Conservation (phyloP, 2,797 vertebrate genomes). For the Lacerta agilis region DNA sequence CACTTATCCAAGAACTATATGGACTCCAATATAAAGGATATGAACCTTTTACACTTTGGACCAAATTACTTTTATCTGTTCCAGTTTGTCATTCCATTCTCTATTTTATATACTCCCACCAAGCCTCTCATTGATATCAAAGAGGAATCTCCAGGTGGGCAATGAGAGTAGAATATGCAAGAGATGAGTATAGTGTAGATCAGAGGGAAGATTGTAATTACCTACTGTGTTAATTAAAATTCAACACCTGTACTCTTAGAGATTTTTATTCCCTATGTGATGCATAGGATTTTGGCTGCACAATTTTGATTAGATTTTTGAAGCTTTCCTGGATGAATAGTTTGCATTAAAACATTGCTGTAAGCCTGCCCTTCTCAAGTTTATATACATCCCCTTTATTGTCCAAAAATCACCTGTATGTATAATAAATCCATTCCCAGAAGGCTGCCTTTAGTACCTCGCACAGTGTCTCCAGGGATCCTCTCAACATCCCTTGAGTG, state of each 20-base stretch:
- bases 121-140: constrained; percentile 25
- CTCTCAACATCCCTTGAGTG: background rate
- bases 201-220: constrained; percentile 50
- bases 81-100: background rate
- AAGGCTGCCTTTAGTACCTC: background rate
- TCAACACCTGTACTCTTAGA: constrained; percentile 45
- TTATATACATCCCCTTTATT: background rate
- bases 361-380: background rate
- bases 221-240: constrained; percentile 56
- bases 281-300: background rate
- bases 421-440: background rate
- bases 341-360: background rate
- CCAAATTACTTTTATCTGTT: constrained; percentile 13
- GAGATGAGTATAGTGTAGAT: constrained; percentile 12
- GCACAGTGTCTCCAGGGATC: background rate
- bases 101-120: background rate
- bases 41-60: constrained; percentile 10
- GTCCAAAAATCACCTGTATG: background rate
- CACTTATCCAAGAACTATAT: background rate
- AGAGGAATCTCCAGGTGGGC: constrained; percentile 26
- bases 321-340: constrained; percentile 22
- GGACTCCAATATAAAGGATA: background rate
- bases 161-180: constrained; percentile 36
- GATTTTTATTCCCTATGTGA: constrained; percentile 26
- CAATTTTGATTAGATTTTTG: constrained; percentile 31